Conservation (phyloP, 2,113 vertebrate species). For the Etheostoma spectabile region DNA sequence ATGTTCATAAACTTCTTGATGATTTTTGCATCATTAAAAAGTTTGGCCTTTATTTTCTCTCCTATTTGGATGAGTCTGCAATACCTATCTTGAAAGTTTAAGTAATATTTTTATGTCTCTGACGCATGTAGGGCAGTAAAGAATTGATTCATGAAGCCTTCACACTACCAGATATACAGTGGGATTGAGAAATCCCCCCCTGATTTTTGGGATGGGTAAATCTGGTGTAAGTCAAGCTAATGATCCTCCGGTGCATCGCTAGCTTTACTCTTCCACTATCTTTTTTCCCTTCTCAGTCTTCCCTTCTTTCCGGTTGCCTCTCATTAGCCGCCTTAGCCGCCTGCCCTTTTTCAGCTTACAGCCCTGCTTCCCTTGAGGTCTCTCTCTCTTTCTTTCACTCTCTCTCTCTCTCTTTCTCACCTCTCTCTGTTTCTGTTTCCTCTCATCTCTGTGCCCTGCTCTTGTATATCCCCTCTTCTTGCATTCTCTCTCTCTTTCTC, state of each 20-base stretch:
- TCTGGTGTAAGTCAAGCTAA: constrained; percentile 29
- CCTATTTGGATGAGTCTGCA: background rate
- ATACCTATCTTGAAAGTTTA: background rate
- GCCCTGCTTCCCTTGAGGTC: constrained; percentile 44
- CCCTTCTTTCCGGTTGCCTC: constrained; percentile 35
- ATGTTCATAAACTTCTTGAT: constrained; percentile 21
- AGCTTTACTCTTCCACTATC: constrained; percentile 29
- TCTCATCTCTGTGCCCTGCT: constrained; percentile 9
- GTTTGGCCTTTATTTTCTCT: background rate
- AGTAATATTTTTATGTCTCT: constrained; percentile 11
- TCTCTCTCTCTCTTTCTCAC: constrained; percentile 1
- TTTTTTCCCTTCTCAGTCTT: constrained; percentile 35
- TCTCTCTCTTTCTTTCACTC: background rate
- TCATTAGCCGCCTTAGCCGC: constrained; percentile 63
- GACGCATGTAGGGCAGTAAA: background rate
- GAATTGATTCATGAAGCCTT: background rate
- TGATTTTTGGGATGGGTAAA: constrained; percentile 5
- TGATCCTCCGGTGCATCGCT: constrained; percentile 30
- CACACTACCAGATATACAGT: background rate
- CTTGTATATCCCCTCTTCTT: background rate
- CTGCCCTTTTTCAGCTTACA: constrained; percentile 43
- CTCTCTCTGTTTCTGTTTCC: constrained; percentile 4
- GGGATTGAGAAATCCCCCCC: background rate
- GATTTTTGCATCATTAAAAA: background rate
- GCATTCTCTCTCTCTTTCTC: constrained; percentile 1